These are phyloP conservation scores for Notospermus geniculatus DNA, from an alignment of 1,140 invertebrate species.

Conservation along the genomic window DNA sequence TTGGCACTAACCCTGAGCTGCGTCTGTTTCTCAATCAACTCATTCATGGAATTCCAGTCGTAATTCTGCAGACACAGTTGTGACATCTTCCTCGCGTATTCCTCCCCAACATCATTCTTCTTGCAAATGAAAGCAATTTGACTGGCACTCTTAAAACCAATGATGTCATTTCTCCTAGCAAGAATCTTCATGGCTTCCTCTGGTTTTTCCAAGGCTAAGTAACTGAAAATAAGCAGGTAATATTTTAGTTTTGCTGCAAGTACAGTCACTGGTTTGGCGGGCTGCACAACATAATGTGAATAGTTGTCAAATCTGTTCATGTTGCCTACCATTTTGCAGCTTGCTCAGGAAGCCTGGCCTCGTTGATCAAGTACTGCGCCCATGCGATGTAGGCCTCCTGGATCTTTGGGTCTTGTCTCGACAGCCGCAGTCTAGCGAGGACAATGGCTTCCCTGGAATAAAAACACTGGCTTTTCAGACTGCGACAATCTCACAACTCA, in stretches of 20 bases:
- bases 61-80: conserved; percentile 29
- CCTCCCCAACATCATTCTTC: conserved; percentile 39
- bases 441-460: conserved; percentile 62
- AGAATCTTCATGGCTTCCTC: conserved; percentile 43
- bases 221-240: conserved; percentile 29
- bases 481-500: too few species aligned
- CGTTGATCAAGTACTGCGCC: conserved; percentile 53
- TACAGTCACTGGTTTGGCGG: too few species aligned
- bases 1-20: background rate
- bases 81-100: conserved; percentile 38
- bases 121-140: conserved; percentile 41
- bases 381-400: conserved; percentile 60
- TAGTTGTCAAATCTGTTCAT: too few species aligned
- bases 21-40: background rate
- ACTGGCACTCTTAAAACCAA: conserved; percentile 39
- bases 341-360: conserved; percentile 60
- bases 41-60: background rate
- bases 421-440: conserved; percentile 62
- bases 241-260: too few species aligned
- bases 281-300: too few species aligned
- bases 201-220: conserved; percentile 45
- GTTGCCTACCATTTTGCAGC: conserved; percentile 65
- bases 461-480: background rate
- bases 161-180: conserved; percentile 37
- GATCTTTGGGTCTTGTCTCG: conserved; percentile 59